Evolutionary conservation across 1,140 invertebrate genomes (phyloP).

Genomic region (Eumeta japonica): DNA sequence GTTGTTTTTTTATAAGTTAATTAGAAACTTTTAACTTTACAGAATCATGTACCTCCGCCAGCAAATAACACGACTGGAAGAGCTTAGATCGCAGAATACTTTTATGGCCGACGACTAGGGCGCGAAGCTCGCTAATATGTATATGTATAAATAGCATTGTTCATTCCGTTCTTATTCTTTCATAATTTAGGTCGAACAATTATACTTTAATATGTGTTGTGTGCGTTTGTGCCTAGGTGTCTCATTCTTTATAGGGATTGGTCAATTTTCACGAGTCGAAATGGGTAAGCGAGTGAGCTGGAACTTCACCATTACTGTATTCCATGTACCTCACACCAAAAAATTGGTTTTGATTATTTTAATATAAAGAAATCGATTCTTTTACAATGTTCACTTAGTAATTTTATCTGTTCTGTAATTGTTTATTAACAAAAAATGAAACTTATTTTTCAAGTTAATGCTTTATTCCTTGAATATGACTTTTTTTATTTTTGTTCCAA

Average conservation of each 20-base stretch:
- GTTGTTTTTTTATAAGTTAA: conserved; percentile 1
- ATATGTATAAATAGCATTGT: no score
- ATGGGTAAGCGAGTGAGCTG: no score
- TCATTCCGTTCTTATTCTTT: conserved; percentile 41
- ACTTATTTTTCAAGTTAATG: no score
- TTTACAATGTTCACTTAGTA: no score
- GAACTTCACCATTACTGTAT: no score
- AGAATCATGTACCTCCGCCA: conserved; percentile 89
- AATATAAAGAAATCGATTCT: conserved; percentile 2
- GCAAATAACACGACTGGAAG: conserved; percentile 85
- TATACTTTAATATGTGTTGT: conserved; percentile 28
- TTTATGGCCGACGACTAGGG: conserved; percentile 77
- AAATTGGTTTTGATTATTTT: no score
- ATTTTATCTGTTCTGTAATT: no score
- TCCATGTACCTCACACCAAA: conserved; percentile 8
- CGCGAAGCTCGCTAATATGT: no score
- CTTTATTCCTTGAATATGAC: no score
- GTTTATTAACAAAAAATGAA: no score
- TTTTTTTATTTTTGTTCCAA: no score
- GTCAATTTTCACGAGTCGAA: no score
- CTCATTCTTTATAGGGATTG: conserved; percentile 14
- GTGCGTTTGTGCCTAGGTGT: conserved; percentile 30
- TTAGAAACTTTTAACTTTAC: conserved; percentile 34
- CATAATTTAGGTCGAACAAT: conserved; percentile 30
- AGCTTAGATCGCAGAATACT: conserved; percentile 89